These are phyloP conservation scores for Bujurquina vittata DNA, from an alignment of 2,113 vertebrate genomes.

Conservation along the genomic window DNA sequence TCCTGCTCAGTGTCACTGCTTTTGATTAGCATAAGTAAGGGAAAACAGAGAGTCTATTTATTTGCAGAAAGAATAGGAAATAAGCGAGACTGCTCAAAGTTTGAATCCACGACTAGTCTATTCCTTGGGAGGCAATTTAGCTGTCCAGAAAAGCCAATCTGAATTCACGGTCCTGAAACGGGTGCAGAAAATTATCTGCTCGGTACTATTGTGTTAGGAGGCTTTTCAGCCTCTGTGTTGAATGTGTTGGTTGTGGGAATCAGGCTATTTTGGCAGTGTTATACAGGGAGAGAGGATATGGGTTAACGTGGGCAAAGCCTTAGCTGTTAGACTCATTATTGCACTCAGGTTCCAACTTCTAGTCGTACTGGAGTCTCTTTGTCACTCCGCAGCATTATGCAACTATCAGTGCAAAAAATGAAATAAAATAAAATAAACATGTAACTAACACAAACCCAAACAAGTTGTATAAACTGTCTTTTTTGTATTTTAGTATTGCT, in stretches of 20 bases:
- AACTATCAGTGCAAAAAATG: slow-evolving; percentile 42
- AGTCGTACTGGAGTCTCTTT: slow-evolving; percentile 80
- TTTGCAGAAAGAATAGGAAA: slow-evolving; percentile 57
- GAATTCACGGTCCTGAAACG: slow-evolving; percentile 54
- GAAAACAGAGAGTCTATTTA: slow-evolving; percentile 78
- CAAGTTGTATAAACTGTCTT: neutral
- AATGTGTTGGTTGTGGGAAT: slow-evolving; percentile 75
- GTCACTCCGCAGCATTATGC: slow-evolving; percentile 41
- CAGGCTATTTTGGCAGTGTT: slow-evolving; percentile 62
- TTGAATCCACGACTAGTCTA: slow-evolving; percentile 53
- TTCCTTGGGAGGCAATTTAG: slow-evolving; percentile 74
- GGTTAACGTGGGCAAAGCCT: slow-evolving; percentile 55
- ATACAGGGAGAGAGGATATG: slow-evolving; percentile 37
- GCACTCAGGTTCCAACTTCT: slow-evolving; percentile 59
- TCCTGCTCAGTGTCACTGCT: slow-evolving; percentile 71
- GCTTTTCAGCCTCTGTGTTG: slow-evolving; percentile 57
- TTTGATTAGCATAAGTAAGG: slow-evolving; percentile 81
- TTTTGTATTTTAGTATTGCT: neutral
- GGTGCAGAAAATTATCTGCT: slow-evolving; percentile 53
- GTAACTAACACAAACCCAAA: neutral
- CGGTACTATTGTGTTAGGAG: slow-evolving; percentile 40
- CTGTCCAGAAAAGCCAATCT: slow-evolving; percentile 69
- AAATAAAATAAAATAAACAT: slow-evolving; percentile 7
- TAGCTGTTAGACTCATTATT: slow-evolving; percentile 70
- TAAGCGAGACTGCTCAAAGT: slow-evolving; percentile 58